These are phyloP conservation scores for Euura saliciscinereae DNA, from an alignment of 1,140 invertebrate genomes.

Conservation along the genomic window DNA sequence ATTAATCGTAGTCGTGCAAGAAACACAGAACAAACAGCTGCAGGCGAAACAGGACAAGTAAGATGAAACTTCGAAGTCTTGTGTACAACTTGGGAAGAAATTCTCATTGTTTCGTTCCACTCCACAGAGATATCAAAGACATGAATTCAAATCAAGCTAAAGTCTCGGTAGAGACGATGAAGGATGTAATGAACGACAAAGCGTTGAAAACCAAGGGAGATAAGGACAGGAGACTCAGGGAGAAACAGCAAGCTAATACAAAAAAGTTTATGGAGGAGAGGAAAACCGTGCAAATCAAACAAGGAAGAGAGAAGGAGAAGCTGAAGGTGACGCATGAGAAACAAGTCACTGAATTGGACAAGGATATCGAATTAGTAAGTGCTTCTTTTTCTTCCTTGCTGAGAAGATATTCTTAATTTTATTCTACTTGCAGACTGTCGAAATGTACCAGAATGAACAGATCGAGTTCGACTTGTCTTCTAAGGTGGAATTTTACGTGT, in stretches of 20 bases:
- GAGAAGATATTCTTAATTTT: not conserved
- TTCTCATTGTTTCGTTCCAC: not conserved
- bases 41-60: constrained; percentile 90
- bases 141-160: constrained; percentile 96
- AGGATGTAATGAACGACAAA: constrained; percentile 95
- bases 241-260: constrained; percentile 98
- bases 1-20: constrained; percentile 87
- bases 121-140: constrained; percentile 88
- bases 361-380: constrained; percentile 86
- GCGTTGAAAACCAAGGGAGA: constrained; percentile 98
- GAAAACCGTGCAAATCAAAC: constrained; percentile 87
- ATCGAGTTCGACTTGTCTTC: constrained; percentile 84
- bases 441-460: constrained; percentile 91
- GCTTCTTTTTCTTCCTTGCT: not conserved
- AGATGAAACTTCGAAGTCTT: constrained; percentile 16
- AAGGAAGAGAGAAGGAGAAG: constrained; percentile 92
- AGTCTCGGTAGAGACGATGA: constrained; percentile 94
- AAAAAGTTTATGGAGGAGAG: constrained; percentile 99
- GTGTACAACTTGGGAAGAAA: too few species aligned
- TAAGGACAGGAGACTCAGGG: constrained; percentile 89
- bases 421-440: constrained; percentile 75
- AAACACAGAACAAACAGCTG: constrained; percentile 88
- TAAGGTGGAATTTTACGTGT: constrained; percentile 86
- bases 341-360: constrained; percentile 85
- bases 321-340: constrained; percentile 90